Conservation (phyloP, 2,888 invertebrate species). For the Lasius platythorax region DNA sequence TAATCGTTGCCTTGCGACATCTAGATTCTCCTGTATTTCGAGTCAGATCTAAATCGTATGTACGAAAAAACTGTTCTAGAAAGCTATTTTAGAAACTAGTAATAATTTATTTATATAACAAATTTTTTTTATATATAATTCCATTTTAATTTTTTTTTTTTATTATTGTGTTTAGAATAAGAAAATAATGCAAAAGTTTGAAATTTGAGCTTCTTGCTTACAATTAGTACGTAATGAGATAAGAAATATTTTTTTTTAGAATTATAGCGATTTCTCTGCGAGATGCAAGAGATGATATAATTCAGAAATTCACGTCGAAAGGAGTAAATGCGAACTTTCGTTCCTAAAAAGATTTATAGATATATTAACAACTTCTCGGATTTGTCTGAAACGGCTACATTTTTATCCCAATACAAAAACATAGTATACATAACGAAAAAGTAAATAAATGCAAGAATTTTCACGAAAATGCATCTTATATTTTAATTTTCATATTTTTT, state of each 20-base stretch:
- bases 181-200: neutral
- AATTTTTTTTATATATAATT: neutral
- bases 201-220: neutral
- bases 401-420: neutral
- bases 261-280: neutral
- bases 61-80: neutral
- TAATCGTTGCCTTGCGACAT: neutral
- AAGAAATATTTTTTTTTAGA: neutral
- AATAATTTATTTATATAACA: neutral
- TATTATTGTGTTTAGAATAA: neutral
- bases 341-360: neutral
- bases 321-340: conserved; percentile 4
- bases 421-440: neutral
- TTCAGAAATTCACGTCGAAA: neutral
- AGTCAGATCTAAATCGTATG: neutral
- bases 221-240: neutral
- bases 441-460: neutral
- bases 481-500: neutral
- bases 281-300: neutral
- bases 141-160: neutral
- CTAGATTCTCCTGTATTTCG: conserved; percentile 8
- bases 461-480: neutral
- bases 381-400: neutral
- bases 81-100: neutral
- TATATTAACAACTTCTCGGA: neutral